Percentiles rank a stretch among this genome's conserved stretches.
phyloP scores from a whole-genome alignment of 1,140 invertebrate species.

The Drosophila pseudoananassae region DNA sequence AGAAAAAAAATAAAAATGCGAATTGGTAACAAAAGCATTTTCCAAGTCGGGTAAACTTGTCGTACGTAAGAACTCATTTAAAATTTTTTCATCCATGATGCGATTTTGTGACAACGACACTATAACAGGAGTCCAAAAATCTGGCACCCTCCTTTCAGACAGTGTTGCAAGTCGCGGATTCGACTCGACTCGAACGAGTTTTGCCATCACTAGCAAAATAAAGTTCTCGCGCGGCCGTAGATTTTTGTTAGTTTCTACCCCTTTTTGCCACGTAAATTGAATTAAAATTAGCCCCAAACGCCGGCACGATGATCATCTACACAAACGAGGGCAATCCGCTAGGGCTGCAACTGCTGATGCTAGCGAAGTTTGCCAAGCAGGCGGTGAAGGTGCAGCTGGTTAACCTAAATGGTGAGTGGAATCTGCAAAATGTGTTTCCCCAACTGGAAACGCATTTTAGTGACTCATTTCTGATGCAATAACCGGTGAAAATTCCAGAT shows the following conservation, averaged over 20 bases:
- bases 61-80: too few species aligned
- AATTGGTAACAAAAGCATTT: too few species aligned
- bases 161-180: too few species aligned
- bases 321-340: constrained; percentile 90
- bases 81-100: too few species aligned
- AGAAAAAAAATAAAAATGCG: too few species aligned
- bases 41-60: too few species aligned
- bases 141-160: too few species aligned
- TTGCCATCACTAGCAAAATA: constrained; percentile 14
- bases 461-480: constrained; percentile 68
- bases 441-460: background rate
- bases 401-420: constrained; percentile 85
- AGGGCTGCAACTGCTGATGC: constrained; percentile 88
- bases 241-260: constrained; percentile 10
- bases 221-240: constrained; percentile 31
- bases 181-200: background rate
- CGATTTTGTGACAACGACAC: too few species aligned
- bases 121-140: too few species aligned
- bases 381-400: constrained; percentile 85
- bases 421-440: background rate
- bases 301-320: constrained; percentile 86
- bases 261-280: constrained; percentile 77
- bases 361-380: constrained; percentile 87
- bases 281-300: constrained; percentile 33
- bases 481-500: constrained; percentile 55